phyloP scores from a whole-genome alignment of 2,888 invertebrate genomes.

The Phaonia tiefii region DNA sequence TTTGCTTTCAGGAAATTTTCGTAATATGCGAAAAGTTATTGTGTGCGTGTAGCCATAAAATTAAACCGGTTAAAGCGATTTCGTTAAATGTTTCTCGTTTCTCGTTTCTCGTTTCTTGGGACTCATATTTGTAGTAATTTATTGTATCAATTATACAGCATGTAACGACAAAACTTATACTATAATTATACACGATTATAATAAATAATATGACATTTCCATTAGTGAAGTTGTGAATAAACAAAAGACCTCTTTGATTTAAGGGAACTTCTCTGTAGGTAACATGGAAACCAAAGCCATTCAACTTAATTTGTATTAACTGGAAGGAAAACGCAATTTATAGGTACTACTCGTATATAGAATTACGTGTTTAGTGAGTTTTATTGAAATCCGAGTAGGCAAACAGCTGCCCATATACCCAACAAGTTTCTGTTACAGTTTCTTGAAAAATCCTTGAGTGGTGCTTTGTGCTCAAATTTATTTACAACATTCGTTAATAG shows the following conservation, averaged over 20 bases:
- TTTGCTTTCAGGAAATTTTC: not conserved
- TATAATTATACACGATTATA: conserved; percentile 23
- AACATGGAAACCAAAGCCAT: too few species aligned
- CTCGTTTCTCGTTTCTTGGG: too few species aligned
- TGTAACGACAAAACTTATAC: conserved; percentile 3
- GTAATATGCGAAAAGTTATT: not conserved
- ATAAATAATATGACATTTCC: not conserved
- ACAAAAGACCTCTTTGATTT: not conserved
- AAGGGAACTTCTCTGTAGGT: too few species aligned
- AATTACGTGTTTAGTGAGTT: too few species aligned
- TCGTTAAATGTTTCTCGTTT: not conserved
- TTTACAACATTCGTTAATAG: conserved; percentile 26
- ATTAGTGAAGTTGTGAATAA: not conserved
- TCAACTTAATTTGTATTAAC: too few species aligned
- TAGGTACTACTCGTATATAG: too few species aligned
- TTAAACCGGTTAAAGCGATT: not conserved
- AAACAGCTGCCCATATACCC: too few species aligned
- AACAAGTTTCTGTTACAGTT: too few species aligned
- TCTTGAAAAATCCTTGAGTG: too few species aligned
- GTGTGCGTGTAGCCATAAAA: not conserved
- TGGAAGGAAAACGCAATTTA: not conserved
- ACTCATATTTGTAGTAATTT: not conserved
- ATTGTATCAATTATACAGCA: conserved; percentile 18
- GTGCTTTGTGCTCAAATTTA: not conserved
- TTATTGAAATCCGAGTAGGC: too few species aligned